These are phyloP conservation scores for Caenorhabditis macrosperma DNA, from an alignment of 2,888 invertebrate genomes.

Conservation along the genomic window DNA sequence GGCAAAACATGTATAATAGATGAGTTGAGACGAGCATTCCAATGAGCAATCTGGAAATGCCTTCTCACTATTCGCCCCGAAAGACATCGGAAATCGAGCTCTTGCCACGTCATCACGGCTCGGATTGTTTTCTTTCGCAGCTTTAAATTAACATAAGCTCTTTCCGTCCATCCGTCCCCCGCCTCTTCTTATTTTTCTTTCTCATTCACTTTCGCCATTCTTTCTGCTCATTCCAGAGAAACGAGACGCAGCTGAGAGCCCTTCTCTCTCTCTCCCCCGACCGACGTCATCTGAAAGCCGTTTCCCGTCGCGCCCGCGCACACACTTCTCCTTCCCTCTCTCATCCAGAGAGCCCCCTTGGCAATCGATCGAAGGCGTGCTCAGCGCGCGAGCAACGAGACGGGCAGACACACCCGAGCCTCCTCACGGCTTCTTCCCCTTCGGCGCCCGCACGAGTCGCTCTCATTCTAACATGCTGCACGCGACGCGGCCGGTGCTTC, in stretches of 20 bases:
- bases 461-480: slow-evolving; percentile 51
- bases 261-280: slow-evolving; percentile 17
- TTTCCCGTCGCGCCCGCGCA: slow-evolving; percentile 16
- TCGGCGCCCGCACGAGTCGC: slow-evolving; percentile 1
- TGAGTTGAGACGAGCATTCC: neutral
- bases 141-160: slow-evolving; percentile 29
- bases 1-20: slow-evolving; percentile 9
- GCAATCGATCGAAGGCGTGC: slow-evolving; percentile 37
- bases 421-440: slow-evolving; percentile 20
- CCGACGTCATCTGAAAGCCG: slow-evolving; percentile 52
- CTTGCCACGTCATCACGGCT: slow-evolving; percentile 29
- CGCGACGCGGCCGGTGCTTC: slow-evolving; percentile 45
- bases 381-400: slow-evolving; percentile 19
- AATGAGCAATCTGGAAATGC: neutral
- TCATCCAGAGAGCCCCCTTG: slow-evolving; percentile 2
- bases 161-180: slow-evolving; percentile 5
- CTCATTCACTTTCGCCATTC: slow-evolving; percentile 18
- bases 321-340: slow-evolving; percentile 2
- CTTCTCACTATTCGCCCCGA: slow-evolving; percentile 5
- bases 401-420: neutral
- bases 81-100: slow-evolving; percentile 3
- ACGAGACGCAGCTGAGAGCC: slow-evolving; percentile 36
- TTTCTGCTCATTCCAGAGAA: slow-evolving; percentile 8
- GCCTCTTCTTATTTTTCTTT: neutral
- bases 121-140: slow-evolving; percentile 19